Conservation (phyloP, 64 coral and sea anemone species). For the Trachythela sp. region DNA sequence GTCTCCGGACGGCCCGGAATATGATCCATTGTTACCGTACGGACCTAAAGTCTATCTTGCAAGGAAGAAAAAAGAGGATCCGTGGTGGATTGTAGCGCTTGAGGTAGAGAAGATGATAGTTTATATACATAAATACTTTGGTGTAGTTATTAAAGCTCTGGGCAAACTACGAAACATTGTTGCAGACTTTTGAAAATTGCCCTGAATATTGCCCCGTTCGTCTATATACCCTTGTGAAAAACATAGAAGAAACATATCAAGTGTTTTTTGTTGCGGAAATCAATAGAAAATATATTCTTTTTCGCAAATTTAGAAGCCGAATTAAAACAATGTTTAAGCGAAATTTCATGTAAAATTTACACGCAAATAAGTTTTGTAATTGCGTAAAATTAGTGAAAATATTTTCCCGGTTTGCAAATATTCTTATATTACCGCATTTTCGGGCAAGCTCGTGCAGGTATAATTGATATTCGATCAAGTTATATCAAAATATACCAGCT, state of each 20-base stretch:
- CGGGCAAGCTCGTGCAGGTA: no score
- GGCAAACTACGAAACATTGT: background rate
- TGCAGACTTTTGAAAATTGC: background rate
- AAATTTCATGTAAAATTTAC: no score
- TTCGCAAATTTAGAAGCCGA: background rate
- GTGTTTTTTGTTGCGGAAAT: background rate
- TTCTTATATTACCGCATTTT: no score
- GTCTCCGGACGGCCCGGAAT: slow-evolving; percentile 82
- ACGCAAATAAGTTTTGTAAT: no score
- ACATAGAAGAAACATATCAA: background rate
- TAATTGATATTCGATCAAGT: no score
- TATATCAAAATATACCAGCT: no score
- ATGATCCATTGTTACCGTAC: slow-evolving; percentile 87
- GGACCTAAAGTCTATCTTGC: slow-evolving; percentile 86
- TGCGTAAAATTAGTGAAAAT: no score
- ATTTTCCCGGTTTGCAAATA: no score
- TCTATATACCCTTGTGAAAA: background rate
- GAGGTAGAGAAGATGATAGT: slow-evolving; percentile 74
- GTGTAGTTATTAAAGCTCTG: no score
- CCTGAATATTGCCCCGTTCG: background rate
- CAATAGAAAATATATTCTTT: background rate
- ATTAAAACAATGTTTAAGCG: background rate
- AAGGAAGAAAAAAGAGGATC: slow-evolving; percentile 83
- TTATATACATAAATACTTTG: no score
- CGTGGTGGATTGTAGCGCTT: slow-evolving; percentile 90